phyloP scores from a whole-genome alignment of 2,113 vertebrate species.

The Sinocyclocheilus grahami region DNA sequence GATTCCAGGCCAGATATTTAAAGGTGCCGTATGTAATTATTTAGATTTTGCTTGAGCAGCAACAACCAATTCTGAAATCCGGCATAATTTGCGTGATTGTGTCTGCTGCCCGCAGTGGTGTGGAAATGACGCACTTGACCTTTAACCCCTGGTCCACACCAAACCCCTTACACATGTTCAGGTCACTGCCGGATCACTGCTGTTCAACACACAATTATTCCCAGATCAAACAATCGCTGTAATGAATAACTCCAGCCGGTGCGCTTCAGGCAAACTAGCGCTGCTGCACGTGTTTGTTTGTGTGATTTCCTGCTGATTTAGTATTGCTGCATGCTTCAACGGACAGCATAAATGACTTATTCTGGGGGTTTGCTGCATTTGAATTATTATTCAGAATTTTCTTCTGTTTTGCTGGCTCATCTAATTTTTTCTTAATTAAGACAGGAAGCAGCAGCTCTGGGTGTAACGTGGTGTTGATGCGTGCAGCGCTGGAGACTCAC shows the following conservation, averaged over 20 bases:
- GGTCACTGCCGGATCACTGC: background rate
- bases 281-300: slow-evolving; percentile 1
- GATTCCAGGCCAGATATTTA: background rate
- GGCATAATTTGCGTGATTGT: background rate
- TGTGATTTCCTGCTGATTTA: background rate
- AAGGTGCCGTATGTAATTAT: background rate
- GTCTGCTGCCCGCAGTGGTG: background rate
- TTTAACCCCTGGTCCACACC: background rate
- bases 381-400: background rate
- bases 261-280: background rate
- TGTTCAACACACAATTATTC: background rate
- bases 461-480: background rate
- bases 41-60: background rate
- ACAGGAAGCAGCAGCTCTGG: background rate
- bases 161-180: background rate
- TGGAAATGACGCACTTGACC: background rate
- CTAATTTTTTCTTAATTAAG: background rate
- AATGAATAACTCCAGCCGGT: background rate
- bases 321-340: background rate
- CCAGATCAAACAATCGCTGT: background rate
- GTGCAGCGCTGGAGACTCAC: slow-evolving; percentile 74
- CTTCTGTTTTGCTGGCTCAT: background rate
- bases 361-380: background rate
- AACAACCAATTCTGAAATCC: background rate
- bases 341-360: background rate